Evolutionary conservation across 1,140 invertebrate genomes (phyloP), one percentile per base, ranked within the genome.

Genomic region (Pentalonia nigronervosa): DNA sequence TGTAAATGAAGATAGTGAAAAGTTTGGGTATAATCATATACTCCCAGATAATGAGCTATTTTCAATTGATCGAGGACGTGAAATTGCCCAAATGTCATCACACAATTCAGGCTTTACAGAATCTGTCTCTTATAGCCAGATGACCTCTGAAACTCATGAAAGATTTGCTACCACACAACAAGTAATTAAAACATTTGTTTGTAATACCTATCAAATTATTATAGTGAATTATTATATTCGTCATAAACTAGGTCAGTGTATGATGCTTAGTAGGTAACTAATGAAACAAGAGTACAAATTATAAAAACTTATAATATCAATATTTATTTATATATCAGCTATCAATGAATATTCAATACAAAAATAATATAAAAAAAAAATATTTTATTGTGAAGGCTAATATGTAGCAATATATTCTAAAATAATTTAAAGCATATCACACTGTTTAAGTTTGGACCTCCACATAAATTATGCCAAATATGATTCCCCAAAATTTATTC

Each of bases 131-230:
- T 47, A 91, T 47, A 91, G 17, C 30, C 36, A n/a, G 4, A 76
- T 76, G 41, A 48, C 30, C 4, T 21, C 25, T 48, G 30, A 36
- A 23, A 48, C 7, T 30, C 67, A 81, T 91, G 60, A 76, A 48
- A 23, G 2, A 48, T 91, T 91, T 83, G 90, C 90, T 4, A 34
- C 76, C n/a, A 36, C 14, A 50, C 90, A 91, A 91, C 67, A 91
- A 83, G 90, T 91, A 83, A 34, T 21, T 48, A 34, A 21, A 2
- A 30, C 7, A 67, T 87, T 48, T 48, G 36, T 34, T 23, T 50
- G 34, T 88, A 11, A 6, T 50, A 30, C 11, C 34, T 86, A 47
- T 86, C 9, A n/a, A 30, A 41, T 86, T 34, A 84, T 45, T 45
- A 9, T 47, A 34, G 30, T 11, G 25, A 14, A 47, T 47, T 7